phyloP scores from a whole-genome alignment of 2,888 invertebrate species.

The Pecten maximus region DNA sequence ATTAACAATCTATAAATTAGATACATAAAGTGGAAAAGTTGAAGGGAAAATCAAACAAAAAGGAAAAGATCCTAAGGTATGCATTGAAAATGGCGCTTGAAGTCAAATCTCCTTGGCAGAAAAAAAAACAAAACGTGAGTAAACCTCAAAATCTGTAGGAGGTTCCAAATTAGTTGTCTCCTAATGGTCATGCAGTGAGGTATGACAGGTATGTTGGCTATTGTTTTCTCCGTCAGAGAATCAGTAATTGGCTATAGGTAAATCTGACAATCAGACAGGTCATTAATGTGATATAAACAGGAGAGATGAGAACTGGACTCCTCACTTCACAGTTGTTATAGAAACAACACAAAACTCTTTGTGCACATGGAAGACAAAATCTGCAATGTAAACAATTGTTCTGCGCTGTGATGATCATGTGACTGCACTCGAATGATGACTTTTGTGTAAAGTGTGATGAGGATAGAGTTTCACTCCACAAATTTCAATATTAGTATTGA shows the following conservation, averaged over 20 bases:
- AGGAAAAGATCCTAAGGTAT: no score
- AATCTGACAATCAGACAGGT: not conserved
- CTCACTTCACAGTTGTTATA: not conserved
- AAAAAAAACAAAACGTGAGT: no score
- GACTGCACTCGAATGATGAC: not conserved
- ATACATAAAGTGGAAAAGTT: no score
- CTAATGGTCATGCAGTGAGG: not conserved
- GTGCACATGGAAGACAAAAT: not conserved
- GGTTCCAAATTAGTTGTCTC: no score
- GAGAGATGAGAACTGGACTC: not conserved
- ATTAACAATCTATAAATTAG: no score
- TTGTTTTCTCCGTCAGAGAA: not conserved
- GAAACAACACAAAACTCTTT: not conserved
- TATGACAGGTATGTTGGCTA: not conserved
- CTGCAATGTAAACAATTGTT: slow-evolving; percentile 23
- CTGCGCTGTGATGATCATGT: not conserved
- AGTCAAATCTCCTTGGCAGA: no score
- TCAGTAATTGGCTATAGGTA: not conserved
- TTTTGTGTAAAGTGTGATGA: not conserved
- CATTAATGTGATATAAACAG: not conserved
- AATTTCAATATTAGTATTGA: not conserved
- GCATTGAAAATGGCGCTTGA: no score
- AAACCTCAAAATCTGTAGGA: no score
- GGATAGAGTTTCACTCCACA: not conserved
- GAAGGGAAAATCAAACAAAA: no score